Evolutionary conservation across 2,797 vertebrate genomes (phyloP).

Genomic region (Scarus forsteni): DNA sequence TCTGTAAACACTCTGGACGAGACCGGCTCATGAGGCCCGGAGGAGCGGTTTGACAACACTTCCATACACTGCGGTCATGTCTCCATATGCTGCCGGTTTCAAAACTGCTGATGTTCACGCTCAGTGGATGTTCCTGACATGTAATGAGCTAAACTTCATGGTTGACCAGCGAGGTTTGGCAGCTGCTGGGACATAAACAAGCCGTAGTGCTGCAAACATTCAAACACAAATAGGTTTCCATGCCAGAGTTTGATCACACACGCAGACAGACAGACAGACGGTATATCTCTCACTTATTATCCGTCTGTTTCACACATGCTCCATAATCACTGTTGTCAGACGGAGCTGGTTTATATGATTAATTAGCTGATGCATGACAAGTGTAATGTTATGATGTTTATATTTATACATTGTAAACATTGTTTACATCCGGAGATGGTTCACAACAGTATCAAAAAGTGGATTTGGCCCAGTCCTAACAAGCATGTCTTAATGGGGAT

Average conservation of each 20-base stretch:
- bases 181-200: slow-evolving; percentile 27
- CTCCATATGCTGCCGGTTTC: slow-evolving; percentile 15
- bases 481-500: neutral
- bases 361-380: slow-evolving; percentile 11
- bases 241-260: neutral
- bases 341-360: slow-evolving; percentile 5
- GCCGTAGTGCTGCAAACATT: slow-evolving; percentile 11
- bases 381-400: neutral
- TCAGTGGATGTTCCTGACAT: slow-evolving; percentile 10
- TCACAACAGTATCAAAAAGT: no score
- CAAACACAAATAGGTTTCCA: slow-evolving; percentile 15
- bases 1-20: slow-evolving; percentile 24
- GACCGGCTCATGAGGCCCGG: neutral
- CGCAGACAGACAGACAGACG: neutral
- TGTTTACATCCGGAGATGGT: neutral
- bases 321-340: slow-evolving; percentile 21
- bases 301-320: slow-evolving; percentile 3
- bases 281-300: slow-evolving; percentile 7
- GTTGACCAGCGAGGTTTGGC: neutral
- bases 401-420: neutral
- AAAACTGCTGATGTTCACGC: slow-evolving; percentile 15
- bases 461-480: neutral
- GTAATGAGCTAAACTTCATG: slow-evolving; percentile 18
- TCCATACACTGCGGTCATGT: neutral
- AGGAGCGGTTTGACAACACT: slow-evolving; percentile 8